A percentile compares a stretch with the other conserved stretches of the same genome.
Conservation (phyloP, 2,113 vertebrate genomes). For the Pholis gunnellus region DNA sequence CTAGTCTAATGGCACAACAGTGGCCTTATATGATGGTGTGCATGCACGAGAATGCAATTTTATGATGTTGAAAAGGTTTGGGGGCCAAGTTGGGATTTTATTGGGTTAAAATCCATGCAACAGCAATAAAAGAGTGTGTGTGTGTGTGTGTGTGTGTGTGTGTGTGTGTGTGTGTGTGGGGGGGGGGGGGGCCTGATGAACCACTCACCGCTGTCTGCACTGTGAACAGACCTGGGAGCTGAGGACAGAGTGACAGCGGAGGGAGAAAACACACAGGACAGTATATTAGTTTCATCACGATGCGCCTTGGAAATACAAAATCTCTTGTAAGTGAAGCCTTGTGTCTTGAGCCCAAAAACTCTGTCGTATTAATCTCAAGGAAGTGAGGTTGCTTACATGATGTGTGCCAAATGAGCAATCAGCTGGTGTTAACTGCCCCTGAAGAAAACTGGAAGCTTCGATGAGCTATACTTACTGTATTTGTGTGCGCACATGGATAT, state of each 20-base stretch:
- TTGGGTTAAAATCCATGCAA: background rate
- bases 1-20: background rate
- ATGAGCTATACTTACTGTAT: background rate
- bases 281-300: background rate
- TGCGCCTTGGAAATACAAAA: background rate
- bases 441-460: background rate
- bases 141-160: too few relatives aligned
- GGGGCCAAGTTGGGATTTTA: background rate
- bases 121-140: background rate
- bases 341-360: background rate
- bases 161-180: too few relatives aligned
- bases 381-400: background rate
- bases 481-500: background rate
- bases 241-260: slow-evolving; percentile 31
- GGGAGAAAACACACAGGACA: background rate
- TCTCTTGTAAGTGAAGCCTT: background rate
- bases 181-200: slow-evolving; percentile 14
- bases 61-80: background rate
- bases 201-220: slow-evolving; percentile 91
- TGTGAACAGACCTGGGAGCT: slow-evolving; percentile 85
- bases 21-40: background rate
- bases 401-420: background rate
- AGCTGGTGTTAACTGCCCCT: background rate
- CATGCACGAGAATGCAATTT: background rate
- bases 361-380: background rate